phyloP scores from a whole-genome alignment of 2,888 invertebrate species.

The Ypsolopha scabrella region DNA sequence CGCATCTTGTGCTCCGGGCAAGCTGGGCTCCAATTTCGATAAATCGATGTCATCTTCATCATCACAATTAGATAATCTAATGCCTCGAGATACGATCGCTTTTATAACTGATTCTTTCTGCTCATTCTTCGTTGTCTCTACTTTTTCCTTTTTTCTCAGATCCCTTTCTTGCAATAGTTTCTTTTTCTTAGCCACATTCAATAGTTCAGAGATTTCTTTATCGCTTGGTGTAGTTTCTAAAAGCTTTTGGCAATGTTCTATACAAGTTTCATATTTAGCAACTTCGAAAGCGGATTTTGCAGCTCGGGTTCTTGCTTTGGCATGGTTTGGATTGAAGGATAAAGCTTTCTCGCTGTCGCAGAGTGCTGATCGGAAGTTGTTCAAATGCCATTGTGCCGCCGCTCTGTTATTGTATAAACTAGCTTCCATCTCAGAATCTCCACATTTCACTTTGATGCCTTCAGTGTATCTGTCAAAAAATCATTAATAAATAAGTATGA shows the following conservation, averaged over 20 bases:
- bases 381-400: slow-evolving; percentile 86
- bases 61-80: slow-evolving; percentile 67
- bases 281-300: slow-evolving; percentile 79
- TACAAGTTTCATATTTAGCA: slow-evolving; percentile 76
- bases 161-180: slow-evolving; percentile 64
- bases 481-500: background rate
- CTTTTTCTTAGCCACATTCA: slow-evolving; percentile 56
- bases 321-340: slow-evolving; percentile 79
- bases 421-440: slow-evolving; percentile 78
- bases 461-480: slow-evolving; percentile 80
- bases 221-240: slow-evolving; percentile 69
- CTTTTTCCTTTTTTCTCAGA: slow-evolving; percentile 60
- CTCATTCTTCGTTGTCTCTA: slow-evolving; percentile 48
- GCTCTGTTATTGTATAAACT: slow-evolving; percentile 93
- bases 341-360: slow-evolving; percentile 85
- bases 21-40: slow-evolving; percentile 72
- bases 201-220: slow-evolving; percentile 45
- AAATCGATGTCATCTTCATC: slow-evolving; percentile 56
- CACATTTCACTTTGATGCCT: slow-evolving; percentile 84
- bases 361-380: slow-evolving; percentile 84
- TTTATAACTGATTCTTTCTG: slow-evolving; percentile 43
- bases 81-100: slow-evolving; percentile 52
- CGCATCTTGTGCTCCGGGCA: slow-evolving; percentile 74
- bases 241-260: slow-evolving; percentile 78
- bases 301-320: slow-evolving; percentile 81